Base-by-base conservation (phyloP, 2,113 vertebrate species). In the Pampusana beccarii region DNA sequence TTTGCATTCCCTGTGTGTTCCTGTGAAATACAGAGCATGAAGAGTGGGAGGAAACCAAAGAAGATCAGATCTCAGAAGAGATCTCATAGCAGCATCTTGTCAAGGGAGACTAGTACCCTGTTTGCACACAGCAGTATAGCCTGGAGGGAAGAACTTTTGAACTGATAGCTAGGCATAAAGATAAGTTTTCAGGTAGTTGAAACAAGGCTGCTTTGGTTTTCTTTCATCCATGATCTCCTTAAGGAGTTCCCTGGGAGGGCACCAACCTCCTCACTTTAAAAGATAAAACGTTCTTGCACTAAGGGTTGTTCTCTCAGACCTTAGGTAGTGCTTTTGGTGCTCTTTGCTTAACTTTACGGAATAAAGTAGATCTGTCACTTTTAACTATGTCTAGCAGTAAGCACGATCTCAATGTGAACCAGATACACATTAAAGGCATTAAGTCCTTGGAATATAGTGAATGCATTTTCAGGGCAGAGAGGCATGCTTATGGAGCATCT, bases 121-220 rank as follows among this genome's bases (percentile, higher is more conserved):
- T 71, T 81, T 92, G 65, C 89, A 91, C 53, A 81, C 13, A 71
- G 91, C 91, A 75, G 61, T 77, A 57, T 75, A 91, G 95, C 95
- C 95, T 89, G 73, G 44, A 65, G 93, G 93, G 44, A 92, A 84
- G 80, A 91, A 67, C 94, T 77, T 86, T 36, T 58, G 60, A 86
- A 86, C 64, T 84, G 56, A 67, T 38, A 60, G 34, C 80, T 77
- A 78, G 33, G 80, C 77, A 86, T 60, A 74, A 93, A 95, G 83
- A 42, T 48, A 88, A 44, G 42, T 91, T 92, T 93, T 79, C 75
- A 48, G 44, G 26, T 67, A 81, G 65, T 14, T 92, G 69, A 93
- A 96, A 95, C 34, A 75, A 91, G 84, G 53, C 60, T 88, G 53
- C 57, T 95, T 91, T 93, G 77, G 60, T 92, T 93, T 86, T 80